phyloP scores from a whole-genome alignment of 2,888 invertebrate genomes.

The Scaptomyza flava region DNA sequence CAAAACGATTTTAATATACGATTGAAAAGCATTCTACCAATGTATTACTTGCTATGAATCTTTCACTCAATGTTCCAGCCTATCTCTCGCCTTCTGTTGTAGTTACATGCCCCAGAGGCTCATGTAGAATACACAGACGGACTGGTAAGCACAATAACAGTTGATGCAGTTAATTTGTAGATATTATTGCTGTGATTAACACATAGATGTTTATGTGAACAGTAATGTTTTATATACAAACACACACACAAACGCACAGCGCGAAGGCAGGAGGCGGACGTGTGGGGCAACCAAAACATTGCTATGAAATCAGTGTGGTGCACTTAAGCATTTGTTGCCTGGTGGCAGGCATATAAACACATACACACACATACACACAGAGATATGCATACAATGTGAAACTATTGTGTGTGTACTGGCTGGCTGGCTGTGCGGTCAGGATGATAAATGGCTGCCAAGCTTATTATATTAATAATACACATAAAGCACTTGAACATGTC shows the following conservation, averaged over 20 bases:
- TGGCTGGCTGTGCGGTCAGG: conserved; percentile 45
- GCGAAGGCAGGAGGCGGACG: neutral
- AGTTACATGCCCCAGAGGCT: conserved; percentile 37
- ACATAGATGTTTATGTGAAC: conserved; percentile 75
- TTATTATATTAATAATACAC: conserved; percentile 81
- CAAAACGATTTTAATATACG: neutral
- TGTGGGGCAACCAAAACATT: conserved; percentile 14
- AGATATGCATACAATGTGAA: conserved; percentile 8
- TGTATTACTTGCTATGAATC: conserved; percentile 3
- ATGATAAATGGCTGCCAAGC: conserved; percentile 78
- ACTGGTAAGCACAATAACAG: conserved; percentile 35
- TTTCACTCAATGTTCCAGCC: neutral
- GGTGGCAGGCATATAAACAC: conserved; percentile 12
- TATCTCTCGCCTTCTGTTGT: neutral
- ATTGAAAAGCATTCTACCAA: neutral
- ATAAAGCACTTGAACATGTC: conserved; percentile 77
- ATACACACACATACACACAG: conserved; percentile 8
- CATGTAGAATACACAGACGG: neutral
- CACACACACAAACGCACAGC: neutral
- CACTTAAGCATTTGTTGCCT: conserved; percentile 46
- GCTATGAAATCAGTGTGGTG: conserved; percentile 57
- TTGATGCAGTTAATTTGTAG: conserved; percentile 77
- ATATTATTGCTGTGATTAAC: conserved; percentile 80
- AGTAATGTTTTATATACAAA: conserved; percentile 67
- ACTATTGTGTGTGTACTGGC: conserved; percentile 10